Base-by-base conservation (phyloP, 2,888 invertebrate genomes). In the Drosophila suboccidentalis region DNA sequence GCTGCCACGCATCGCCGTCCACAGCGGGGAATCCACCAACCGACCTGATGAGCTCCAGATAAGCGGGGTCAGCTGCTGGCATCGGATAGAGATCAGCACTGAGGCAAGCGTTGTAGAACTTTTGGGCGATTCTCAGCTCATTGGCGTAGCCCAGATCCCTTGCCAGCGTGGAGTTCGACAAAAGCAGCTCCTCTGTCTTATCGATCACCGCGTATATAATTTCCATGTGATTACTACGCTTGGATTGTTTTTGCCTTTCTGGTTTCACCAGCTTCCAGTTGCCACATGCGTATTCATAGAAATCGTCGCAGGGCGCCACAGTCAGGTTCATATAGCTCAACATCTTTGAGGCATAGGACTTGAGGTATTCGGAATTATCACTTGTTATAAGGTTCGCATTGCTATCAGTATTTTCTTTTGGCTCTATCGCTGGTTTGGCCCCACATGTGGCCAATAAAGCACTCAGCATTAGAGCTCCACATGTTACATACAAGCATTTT, bases 11-110 rank as follows among this genome's bases (percentile, higher is more conserved):
- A 0, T 74, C 54, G 2, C 89, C 63, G 22, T 92, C 87, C 0
- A 92, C 69, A 0, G 92, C 92, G 3, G 92, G 92, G 54, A 92
- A 92, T 1, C 92, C 92, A 54, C 92, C 92, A 46, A 92, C 80
- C 3, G 82, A 69, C 51, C 82, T 86, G 69, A 92, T 80, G 46
- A 90, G 81, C 26, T 71, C 58, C 54, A 91, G 72, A 77, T 91
- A 92, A 60, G 89, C 91, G 67, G 82, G 76, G 39, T 83, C 65
- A 5, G 84, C 85, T 5, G 83, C 89, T 47, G 75, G 70, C 47
- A 85, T 47, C 8, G 92, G 91, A 68, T 78, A 79, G 8, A 91
- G 75, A 1, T 83, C 74, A 34, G 92, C 90, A 10, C 15, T 51
- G 3, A 88, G 71, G 39, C 92, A 92, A 2, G 78, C 74, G 15